Evolutionary conservation across 2,113 vertebrate species (phyloP).

Genomic region (Silurus meridionalis): DNA sequence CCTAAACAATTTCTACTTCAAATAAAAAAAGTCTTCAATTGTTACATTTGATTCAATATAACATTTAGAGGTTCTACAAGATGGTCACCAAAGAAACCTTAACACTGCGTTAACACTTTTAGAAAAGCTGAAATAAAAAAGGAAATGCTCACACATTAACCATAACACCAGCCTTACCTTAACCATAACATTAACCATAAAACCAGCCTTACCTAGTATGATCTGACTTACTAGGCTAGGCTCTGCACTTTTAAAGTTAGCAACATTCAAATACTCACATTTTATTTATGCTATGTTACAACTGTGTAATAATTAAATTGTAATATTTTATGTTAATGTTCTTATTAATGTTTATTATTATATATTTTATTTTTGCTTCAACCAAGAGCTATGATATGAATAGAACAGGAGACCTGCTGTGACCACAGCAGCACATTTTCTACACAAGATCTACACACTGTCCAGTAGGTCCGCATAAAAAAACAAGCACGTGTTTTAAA

Average conservation of each 20-base stretch:
- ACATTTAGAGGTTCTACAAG: background rate
- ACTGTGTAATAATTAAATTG: background rate
- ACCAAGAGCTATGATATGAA: slow-evolving; percentile 6
- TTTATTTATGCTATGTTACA: background rate
- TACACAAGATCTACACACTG: background rate
- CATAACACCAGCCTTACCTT: background rate
- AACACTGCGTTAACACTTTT: background rate
- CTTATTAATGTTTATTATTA: background rate
- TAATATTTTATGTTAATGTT: background rate
- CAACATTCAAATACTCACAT: background rate
- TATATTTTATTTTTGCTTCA: background rate
- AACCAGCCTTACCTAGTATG: background rate
- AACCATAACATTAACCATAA: background rate
- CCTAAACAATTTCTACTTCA: background rate
- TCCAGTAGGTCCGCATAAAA: background rate
- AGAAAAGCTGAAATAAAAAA: background rate
- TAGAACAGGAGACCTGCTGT: slow-evolving; percentile 18
- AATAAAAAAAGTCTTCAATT: background rate
- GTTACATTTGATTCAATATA: background rate
- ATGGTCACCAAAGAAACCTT: background rate
- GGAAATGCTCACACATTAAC: background rate
- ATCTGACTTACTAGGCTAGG: background rate
- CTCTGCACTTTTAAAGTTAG: background rate
- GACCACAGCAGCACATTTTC: background rate
- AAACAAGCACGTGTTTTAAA: background rate